These are phyloP conservation scores for Pemphigus obesinymphae DNA, from an alignment of 1,140 invertebrate genomes.

Conservation along the genomic window DNA sequence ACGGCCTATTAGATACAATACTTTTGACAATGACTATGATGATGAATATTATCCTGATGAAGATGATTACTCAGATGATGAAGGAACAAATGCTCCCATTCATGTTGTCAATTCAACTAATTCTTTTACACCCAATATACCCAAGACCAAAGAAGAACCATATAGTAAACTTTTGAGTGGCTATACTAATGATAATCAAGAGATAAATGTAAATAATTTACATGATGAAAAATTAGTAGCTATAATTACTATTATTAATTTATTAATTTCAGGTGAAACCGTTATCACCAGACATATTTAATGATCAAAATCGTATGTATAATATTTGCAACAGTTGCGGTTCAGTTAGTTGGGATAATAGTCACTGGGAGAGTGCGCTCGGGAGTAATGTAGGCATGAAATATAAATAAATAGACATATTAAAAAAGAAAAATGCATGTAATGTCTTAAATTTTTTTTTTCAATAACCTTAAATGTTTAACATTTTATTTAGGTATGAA, in stretches of 20 bases:
- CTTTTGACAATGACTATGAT: not conserved
- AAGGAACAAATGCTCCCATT: conserved; percentile 9
- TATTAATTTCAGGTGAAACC: conserved; percentile 53
- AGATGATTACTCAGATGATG: conserved; percentile 6
- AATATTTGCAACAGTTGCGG: conserved; percentile 63
- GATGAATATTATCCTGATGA: not conserved
- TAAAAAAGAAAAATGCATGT: no score
- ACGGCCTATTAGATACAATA: not conserved
- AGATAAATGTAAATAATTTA: conserved; percentile 45
- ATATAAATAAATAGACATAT: conserved; percentile 7
- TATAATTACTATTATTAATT: not conserved
- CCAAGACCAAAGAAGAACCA: not conserved
- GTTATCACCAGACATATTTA: conserved; percentile 53
- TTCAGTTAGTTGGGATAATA: conserved; percentile 63
- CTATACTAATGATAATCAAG: conserved; percentile 46
- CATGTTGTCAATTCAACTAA: not conserved
- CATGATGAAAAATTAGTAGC: not conserved
- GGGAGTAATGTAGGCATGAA: conserved; percentile 43
- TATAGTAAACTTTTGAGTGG: conserved; percentile 49
- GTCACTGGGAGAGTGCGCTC: conserved; percentile 55
- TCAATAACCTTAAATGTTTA: not conserved
- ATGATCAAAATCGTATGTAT: conserved; percentile 53
- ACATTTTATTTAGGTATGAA: not conserved
- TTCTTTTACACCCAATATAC: not conserved
- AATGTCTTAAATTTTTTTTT: no score